Base-by-base conservation (phyloP, 2,888 invertebrate species). In the Lochmaea capreae region DNA sequence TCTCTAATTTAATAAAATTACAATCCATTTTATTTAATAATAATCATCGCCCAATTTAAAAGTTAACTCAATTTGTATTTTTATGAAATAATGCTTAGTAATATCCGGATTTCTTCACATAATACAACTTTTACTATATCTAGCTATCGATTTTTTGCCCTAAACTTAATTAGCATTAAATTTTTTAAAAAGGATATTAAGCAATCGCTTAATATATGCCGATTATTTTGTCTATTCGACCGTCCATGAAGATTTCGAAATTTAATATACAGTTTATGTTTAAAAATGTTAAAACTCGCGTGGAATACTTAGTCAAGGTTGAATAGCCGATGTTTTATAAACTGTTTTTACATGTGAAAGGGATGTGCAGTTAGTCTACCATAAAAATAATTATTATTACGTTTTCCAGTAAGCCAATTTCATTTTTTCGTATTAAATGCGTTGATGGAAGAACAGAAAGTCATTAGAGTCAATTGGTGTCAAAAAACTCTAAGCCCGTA, bases 21-120 rank as follows among this genome's bases (percentile, higher is more conserved):
- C 33, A 33, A 46, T 52, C 1, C 8, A n/a, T 52, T 16, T 14
- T n/a, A 52, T 52, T n/a, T n/a, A n/a, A n/a, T n/a, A 52, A 16
- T n/a, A 52, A n/a, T n/a, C 52, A 52, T 12, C 14, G 46, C 46
- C 46, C 6, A n/a, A 8, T n/a, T 52, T n/a, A 52, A 52, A 52
- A 52, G 16, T 5, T 52, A 52, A 52, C 3, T 0, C 16, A 16
- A 52, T 52, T n/a, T 52, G n/a, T 6, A 52, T 52, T 52, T 6
- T n/a, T 52, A 52, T 52, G 0, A 52, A 52, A 52, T 16, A 52
- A 52, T 52, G n/a, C 46, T 52, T 14, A 52, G 52, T 52, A 52
- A 52, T 52, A 52, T 52, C 52, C 52, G 52, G 52, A 52, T 52
- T 52, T 52, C 52, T n/a, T 52, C 52, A 52, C 5, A 14, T n/a